Evolutionary conservation across 1,140 invertebrate species (phyloP), one percentile per base, ranked within the genome.

Genomic region (Lepidotrigona ventralis): DNA sequence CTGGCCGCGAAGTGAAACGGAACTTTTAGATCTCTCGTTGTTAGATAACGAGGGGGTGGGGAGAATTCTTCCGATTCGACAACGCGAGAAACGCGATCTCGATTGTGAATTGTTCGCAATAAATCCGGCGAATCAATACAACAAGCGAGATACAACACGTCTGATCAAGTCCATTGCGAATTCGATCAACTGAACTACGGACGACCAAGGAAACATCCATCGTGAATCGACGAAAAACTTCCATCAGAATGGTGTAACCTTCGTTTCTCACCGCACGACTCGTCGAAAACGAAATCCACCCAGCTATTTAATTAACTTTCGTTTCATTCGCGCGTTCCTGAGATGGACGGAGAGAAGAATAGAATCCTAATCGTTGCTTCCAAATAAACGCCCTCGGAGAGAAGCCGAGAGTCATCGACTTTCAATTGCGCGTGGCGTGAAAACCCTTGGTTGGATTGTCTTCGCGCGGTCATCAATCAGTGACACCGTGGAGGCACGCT

Each of bases 1-100:
- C 79, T 74, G 33, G 78, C 60, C 60, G 58, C 26, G 64, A 84
- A 84, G 83, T 81, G 83, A 84, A 84, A 84, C 78, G 83, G 71
- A 80, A 71, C 77, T 72, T 29, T 51, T 72, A 60, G 82, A 84
- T 84, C 81, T 84, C 83, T 75, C 77, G 83, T 63, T 54, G 83
- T 84, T 84, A 84, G 83, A 79, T 84, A 84, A 84, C 78, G 70
- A n/a, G 58, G 14, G n/a, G 5, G 58, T n/a, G n/a, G 58, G 21
- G 71, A 17, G 78, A 84, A 74, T 84, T 78, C 83, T 84, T 84
- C 83, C 74, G 70, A 66, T 75, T 74, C 58, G n/a, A 53, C 29
- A 70, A 68, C 53, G 19, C 64, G 64, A 21, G 64, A 66, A 80
- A 74, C 63, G 63, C 83, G 68, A 79, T 78, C 76, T 39, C 15